A percentile compares a stretch with the other conserved stretches of the same genome.
Evolutionary conservation across 2,888 invertebrate species (phyloP).

Genomic region (Amphipoea oculea): DNA sequence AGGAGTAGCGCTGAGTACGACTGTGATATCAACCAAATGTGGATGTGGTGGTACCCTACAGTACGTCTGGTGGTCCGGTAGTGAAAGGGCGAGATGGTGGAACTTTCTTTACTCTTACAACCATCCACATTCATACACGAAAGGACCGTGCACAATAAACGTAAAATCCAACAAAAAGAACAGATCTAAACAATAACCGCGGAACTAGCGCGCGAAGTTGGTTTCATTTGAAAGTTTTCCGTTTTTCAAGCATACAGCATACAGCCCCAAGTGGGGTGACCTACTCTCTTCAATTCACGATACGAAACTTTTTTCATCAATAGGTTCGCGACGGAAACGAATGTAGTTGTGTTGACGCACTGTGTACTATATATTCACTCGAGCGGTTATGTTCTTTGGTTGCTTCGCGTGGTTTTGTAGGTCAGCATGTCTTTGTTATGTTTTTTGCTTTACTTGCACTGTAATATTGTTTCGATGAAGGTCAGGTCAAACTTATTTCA

Average conservation of each 20-base stretch:
- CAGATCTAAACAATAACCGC: constrained; percentile 54
- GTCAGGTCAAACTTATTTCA: not conserved
- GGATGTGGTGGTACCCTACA: not conserved
- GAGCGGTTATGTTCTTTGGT: constrained; percentile 21
- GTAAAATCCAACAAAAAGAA: constrained; percentile 15
- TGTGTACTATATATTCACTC: constrained; percentile 23
- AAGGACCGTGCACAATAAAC: constrained; percentile 3
- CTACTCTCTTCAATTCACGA: constrained; percentile 62
- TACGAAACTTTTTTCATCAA: constrained; percentile 66
- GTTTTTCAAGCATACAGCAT: constrained; percentile 56
- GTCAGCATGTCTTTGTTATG: not conserved
- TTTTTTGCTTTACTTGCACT: not conserved
- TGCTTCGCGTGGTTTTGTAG: not conserved
- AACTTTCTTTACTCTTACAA: not conserved
- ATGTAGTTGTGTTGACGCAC: constrained; percentile 40
- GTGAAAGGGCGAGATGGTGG: not conserved
- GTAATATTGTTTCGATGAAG: not conserved
- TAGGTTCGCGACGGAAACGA: constrained; percentile 48
- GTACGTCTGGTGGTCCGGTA: not conserved
- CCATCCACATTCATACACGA: not conserved
- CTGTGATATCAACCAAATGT: not conserved
- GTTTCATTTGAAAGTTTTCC: constrained; percentile 66
- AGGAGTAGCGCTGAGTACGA: not conserved
- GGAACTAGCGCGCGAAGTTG: constrained; percentile 39
- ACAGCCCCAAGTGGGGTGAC: constrained; percentile 61